Conservation (phyloP, 2,797 vertebrate species). For the Basileuterus tristriatus region DNA sequence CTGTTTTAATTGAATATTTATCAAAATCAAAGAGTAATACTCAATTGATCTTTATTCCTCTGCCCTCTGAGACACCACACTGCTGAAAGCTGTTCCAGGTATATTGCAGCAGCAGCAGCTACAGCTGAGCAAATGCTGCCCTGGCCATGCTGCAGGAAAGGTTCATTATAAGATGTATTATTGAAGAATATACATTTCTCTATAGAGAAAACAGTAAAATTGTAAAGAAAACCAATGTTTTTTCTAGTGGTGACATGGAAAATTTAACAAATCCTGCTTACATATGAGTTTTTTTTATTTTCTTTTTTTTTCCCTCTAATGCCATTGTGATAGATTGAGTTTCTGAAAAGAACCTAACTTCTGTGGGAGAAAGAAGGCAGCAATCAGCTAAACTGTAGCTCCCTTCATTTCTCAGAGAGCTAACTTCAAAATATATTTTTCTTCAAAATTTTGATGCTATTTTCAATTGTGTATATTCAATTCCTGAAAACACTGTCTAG, state of each 20-base stretch:
- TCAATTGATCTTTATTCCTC: not conserved
- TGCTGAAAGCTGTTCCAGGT: not conserved
- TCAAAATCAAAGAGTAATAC: not conserved
- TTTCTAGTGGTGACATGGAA: not conserved
- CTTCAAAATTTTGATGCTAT: not conserved
- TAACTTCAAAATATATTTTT: not conserved
- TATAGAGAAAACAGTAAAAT: not conserved
- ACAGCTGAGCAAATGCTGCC: not conserved
- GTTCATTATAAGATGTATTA: not conserved
- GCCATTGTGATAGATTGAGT: not conserved
- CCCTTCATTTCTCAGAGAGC: not conserved
- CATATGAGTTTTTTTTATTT: not conserved
- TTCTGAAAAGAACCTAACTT: not conserved
- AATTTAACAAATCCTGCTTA: not conserved
- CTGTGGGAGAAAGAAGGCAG: not conserved
- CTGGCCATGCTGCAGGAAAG: not conserved
- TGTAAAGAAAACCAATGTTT: fast-evolving
- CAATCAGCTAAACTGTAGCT: not conserved
- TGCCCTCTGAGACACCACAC: not conserved
- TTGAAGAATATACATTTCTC: not conserved
- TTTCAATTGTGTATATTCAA: not conserved
- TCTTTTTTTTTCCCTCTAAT: not conserved
- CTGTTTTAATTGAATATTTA: not conserved
- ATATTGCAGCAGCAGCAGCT: not conserved
- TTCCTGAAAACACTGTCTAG: not conserved